phyloP scores from a whole-genome alignment of 1,140 invertebrate species.

The Drosophila parabipectinata region DNA sequence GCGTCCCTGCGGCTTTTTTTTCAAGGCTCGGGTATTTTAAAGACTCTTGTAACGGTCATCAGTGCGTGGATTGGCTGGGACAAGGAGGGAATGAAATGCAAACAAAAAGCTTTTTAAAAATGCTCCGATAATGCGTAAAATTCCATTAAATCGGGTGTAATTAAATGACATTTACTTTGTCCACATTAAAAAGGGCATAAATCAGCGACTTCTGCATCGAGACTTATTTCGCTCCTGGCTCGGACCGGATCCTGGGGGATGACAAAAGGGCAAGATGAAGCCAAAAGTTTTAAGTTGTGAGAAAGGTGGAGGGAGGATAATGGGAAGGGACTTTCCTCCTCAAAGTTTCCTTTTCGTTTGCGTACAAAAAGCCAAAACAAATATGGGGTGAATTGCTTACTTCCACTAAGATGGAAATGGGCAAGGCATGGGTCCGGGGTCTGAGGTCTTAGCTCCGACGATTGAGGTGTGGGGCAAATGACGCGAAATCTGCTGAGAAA shows the following conservation, averaged over 20 bases:
- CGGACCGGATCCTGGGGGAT: conserved; percentile 14
- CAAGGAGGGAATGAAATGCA: conserved; percentile 7
- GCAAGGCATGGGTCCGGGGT: background rate
- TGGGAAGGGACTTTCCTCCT: background rate
- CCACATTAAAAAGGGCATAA: conserved; percentile 81
- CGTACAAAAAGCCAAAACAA: conserved; percentile 69
- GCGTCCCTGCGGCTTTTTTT: conserved; percentile 11
- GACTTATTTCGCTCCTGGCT: conserved; percentile 59
- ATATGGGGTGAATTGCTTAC: conserved; percentile 77
- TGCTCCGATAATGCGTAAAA: conserved; percentile 79
- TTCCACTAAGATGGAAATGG: conserved; percentile 42
- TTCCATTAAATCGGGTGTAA: conserved; percentile 82
- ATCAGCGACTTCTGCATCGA: conserved; percentile 65
- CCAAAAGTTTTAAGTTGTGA: background rate
- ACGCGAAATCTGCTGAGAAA: conserved; percentile 77
- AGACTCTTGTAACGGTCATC: conserved; percentile 44
- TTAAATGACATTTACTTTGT: conserved; percentile 81
- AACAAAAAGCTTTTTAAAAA: conserved; percentile 53
- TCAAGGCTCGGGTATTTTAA: conserved; percentile 3
- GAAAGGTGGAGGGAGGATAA: background rate
- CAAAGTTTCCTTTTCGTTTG: conserved; percentile 65
- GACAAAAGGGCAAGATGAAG: conserved; percentile 7
- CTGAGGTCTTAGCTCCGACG: background rate
- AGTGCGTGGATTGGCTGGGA: conserved; percentile 2
- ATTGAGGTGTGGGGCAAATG: conserved; percentile 47